These are phyloP conservation scores for Narcine bancroftii DNA, from an alignment of 2,113 vertebrate species.

Conservation along the genomic window DNA sequence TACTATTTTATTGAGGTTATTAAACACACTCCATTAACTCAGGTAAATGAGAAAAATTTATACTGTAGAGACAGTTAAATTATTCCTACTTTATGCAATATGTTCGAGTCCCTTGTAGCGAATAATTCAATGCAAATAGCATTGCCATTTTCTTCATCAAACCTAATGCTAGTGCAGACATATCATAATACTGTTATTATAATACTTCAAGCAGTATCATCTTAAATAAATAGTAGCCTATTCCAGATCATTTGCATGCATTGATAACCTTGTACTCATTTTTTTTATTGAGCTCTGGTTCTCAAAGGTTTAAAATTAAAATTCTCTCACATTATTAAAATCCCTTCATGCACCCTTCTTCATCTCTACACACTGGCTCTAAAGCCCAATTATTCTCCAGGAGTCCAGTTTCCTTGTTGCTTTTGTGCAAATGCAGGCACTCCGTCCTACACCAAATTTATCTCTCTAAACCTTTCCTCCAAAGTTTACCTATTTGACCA, in stretches of 20 bases:
- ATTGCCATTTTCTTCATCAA: neutral
- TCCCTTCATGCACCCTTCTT: neutral
- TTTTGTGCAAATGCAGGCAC: neutral
- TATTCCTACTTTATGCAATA: neutral
- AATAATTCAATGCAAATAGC: neutral
- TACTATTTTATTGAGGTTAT: neutral
- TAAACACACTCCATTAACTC: neutral
- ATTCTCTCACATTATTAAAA: neutral
- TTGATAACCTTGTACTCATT: neutral
- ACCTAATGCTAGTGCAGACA: neutral
- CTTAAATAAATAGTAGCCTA: neutral
- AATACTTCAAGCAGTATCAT: too few species aligned
- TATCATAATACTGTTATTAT: neutral
- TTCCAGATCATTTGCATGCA: neutral
- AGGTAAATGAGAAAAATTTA: slow-evolving; percentile 6
- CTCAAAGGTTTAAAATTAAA: neutral
- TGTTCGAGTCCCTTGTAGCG: neutral
- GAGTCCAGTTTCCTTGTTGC: neutral
- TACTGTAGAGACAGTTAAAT: neutral
- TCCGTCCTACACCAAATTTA: too few species aligned
- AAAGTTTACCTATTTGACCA: neutral
- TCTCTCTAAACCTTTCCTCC: neutral
- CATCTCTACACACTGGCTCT: neutral
- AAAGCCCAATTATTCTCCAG: neutral
- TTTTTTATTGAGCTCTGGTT: neutral